Base-by-base conservation (phyloP, 2,888 invertebrate genomes). In the Zygogramma bicolorata region DNA sequence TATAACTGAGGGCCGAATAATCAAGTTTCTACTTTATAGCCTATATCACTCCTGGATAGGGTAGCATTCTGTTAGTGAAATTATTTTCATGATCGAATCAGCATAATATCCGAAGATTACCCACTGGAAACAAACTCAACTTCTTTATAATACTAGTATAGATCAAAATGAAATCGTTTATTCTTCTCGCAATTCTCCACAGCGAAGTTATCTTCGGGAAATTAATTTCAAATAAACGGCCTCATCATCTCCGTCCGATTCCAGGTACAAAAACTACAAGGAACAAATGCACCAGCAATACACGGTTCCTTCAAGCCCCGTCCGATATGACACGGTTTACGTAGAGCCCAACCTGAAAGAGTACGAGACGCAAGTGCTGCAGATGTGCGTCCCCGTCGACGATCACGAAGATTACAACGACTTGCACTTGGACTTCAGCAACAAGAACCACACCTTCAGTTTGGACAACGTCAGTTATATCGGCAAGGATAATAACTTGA, bases 361-460 rank as follows among this genome's bases (percentile, higher is more conserved):
- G 88, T 98, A 97, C 86, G 97, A 98, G 88, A 97, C 97, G 0
- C 97, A 97, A 90, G 94, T 97, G 49, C 88, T 97, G 2, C 96
- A 96, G 78, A 97, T 97, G 97, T 95, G 95, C 75, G 96, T 97
- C 2, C 93, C 93, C 0, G 92, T 95, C 1, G 97, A 97, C 81
- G 94, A 94, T 75, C 92, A 91, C 74, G 93, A 93, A 79, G 93
- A 94, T 73, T 92, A 89, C 84, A 91, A 91, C 84, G 96, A 96
- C 84, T 85, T 96, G 38, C 96, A 96, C 84, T 87, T 96, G 68
- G 96, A 96, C 86, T 95, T 95, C 84, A 95, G 95, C 86, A 94
- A 94, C 79, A 93, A 93, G 82, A 95, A 95, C 86, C 95, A 95
- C 83, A 94, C 95, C 0, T 96, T 95, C 84, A 95, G 93, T 77